Evolutionary conservation across 2,797 vertebrate species (phyloP), one percentile per base, ranked within the genome.

Genomic region (Chelonia mydas): DNA sequence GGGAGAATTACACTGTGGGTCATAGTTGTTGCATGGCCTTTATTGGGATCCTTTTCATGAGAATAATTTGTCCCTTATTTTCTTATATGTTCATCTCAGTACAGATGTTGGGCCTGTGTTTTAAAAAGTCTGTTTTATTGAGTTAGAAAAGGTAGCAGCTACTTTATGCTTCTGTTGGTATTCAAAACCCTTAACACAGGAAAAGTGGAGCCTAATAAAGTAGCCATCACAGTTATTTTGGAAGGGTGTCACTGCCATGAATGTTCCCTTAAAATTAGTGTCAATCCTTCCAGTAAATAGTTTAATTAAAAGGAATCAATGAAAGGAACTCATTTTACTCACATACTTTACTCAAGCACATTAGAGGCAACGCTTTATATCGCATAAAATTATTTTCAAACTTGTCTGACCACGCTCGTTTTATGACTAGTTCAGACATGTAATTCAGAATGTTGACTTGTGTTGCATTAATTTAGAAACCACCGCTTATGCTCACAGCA

Each of bases 391-490:
- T 6, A 81, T 27, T 82, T 61, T 92, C 81, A 49, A 93, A 86
- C 47, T 86, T 91, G 12, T 37, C 80, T 65, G 49, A 0, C 51
- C 23, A n/a, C 21, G 45, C 5, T 74, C 31, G 86, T 65, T 45
- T 31, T 65, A 74, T 31, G 6, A 90, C 33, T n/a, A 57, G 57
- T 19, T 90, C 54, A 92, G 78, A 13, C 25, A 33, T 0, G 31
- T 2, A 92, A 45, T 33, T 80, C 28, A 41, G 57, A 88, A 86
- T 11, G 5, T 11, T 89, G 1, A 50, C 87, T 83, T 74, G 65
- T 84, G 47, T 45, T 37, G 16, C 2, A 28, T 89, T 65, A 81
- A 45, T 87, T 91, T 68, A 84, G 77, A 91, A 90, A 90, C 83
- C 72, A 50, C 27, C 83, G 82, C 49, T 88, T 27, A 4, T 2